Base-by-base conservation (phyloP, 1,140 invertebrate genomes). In the Drosophila watanabei region DNA sequence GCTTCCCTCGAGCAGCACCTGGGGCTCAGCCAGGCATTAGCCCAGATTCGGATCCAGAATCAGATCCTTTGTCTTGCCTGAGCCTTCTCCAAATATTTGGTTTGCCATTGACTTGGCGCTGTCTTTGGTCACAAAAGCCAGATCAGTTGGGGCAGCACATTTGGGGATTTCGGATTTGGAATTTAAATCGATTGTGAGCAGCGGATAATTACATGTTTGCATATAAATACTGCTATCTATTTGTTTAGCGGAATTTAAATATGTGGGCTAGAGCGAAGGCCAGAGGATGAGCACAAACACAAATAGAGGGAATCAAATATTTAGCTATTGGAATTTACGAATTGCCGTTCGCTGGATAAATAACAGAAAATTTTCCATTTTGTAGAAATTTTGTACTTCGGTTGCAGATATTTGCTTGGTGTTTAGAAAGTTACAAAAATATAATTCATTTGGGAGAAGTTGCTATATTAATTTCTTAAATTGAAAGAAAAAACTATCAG, bases 1-100 rank as follows among this genome's bases (percentile, higher is more conserved):
- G 68, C 62, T 45, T 68, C 48, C 63, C 70, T 18, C 41, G 28
- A 61, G 61, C 9, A 13, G 61, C 68, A 73, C 72, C 72, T 75
- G 58, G 11, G 20, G 51, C 68, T 56, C 49, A 56, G 48, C 49
- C 24, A 54, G 52, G 70, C 57, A 75, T 75, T 75, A 75, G 51
- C 58, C 63, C 68, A 71, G 63, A 28, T 65, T 41, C 62, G 37
- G 32, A 41, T 63, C 24, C 56, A 41, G 16, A 41, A 9, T 58
- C 37, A 33, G 51, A 54, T 68, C 64, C 68, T 73, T 72, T 71
- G 63, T 71, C 68, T 56, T 37, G n/a, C 28, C 45, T 35, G 24
- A 73, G 54, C 32, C 30, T 43, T 14, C 45, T 11, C 2, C 46
- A 73, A 73, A 73, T 73, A 73, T 73, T 73, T 73, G 54, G 28